phyloP scores from a whole-genome alignment of 2,113 vertebrate genomes.

The Sclerurus mexicanus region DNA sequence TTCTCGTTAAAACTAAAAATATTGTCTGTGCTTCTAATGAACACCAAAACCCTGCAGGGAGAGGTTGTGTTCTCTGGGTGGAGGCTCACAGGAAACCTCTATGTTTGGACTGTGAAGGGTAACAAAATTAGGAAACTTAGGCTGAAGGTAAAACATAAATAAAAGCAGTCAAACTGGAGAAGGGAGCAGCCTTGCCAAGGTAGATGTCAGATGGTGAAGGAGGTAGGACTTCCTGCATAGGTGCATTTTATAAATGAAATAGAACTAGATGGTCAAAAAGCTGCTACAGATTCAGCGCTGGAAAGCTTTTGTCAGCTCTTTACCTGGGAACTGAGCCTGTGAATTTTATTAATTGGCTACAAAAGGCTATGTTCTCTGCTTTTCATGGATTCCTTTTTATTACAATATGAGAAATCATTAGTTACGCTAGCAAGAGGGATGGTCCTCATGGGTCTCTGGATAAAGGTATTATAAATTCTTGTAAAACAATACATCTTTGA shows the following conservation, averaged over 20 bases:
- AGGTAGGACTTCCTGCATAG: not conserved
- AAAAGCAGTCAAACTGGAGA: not conserved
- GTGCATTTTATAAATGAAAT: not conserved
- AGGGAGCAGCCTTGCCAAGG: not conserved
- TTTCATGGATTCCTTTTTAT: not conserved
- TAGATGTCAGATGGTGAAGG: not conserved
- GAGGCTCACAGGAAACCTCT: not conserved
- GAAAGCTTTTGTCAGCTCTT: not conserved
- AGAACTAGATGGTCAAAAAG: not conserved
- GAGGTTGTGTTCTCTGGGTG: not conserved
- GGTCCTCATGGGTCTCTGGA: not conserved
- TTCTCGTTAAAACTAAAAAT: not conserved
- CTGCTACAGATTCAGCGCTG: not conserved
- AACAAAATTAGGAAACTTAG: not conserved
- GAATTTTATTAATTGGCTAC: not conserved
- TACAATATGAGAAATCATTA: not conserved
- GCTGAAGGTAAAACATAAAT: not conserved
- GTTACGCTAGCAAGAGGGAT: not conserved
- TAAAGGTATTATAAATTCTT: not conserved
- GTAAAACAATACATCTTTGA: not conserved
- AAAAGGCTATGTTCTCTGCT: not conserved
- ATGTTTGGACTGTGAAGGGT: not conserved
- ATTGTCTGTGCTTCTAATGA: not conserved
- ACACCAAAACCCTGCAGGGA: not conserved
- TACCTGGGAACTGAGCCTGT: not conserved